These are phyloP conservation scores for Lasius platythorax DNA, from an alignment of 2,888 invertebrate species.

Conservation along the genomic window DNA sequence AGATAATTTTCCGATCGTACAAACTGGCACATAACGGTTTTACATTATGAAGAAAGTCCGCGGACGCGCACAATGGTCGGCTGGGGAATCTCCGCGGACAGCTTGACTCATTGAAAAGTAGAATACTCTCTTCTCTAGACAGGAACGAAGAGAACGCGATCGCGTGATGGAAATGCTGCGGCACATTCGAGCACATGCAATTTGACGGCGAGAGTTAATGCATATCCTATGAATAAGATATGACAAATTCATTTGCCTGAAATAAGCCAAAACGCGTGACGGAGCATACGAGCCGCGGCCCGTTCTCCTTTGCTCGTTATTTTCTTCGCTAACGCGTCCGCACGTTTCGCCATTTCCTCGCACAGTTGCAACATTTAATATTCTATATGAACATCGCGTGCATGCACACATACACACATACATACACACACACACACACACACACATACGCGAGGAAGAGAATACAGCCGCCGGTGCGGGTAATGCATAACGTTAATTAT, in stretches of 20 bases:
- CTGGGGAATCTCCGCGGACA: background rate
- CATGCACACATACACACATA: background rate
- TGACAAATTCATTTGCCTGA: slow-evolving; percentile 32
- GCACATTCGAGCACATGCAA: slow-evolving; percentile 15
- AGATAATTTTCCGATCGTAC: background rate
- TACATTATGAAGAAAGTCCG: background rate
- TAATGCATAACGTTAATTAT: slow-evolving; percentile 45
- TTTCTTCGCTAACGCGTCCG: slow-evolving; percentile 22
- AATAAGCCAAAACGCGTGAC: slow-evolving; percentile 21
- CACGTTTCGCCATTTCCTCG: background rate
- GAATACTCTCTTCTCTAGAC: background rate
- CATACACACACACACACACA: too few species aligned
- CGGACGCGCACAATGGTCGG: background rate
- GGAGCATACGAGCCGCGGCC: background rate
- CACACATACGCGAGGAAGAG: background rate
- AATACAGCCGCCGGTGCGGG: background rate
- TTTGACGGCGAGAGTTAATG: slow-evolving; percentile 24
- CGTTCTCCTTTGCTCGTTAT: slow-evolving; percentile 22
- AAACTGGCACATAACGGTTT: background rate
- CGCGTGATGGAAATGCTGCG: background rate
- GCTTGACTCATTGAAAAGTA: slow-evolving; percentile 28
- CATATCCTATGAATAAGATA: slow-evolving; percentile 9
- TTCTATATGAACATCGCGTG: slow-evolving; percentile 3
- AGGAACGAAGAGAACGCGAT: slow-evolving; percentile 9
- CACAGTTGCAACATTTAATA: slow-evolving; percentile 26